Conservation (phyloP, 2,797 vertebrate species). For the Luscinia megarhynchos region DNA sequence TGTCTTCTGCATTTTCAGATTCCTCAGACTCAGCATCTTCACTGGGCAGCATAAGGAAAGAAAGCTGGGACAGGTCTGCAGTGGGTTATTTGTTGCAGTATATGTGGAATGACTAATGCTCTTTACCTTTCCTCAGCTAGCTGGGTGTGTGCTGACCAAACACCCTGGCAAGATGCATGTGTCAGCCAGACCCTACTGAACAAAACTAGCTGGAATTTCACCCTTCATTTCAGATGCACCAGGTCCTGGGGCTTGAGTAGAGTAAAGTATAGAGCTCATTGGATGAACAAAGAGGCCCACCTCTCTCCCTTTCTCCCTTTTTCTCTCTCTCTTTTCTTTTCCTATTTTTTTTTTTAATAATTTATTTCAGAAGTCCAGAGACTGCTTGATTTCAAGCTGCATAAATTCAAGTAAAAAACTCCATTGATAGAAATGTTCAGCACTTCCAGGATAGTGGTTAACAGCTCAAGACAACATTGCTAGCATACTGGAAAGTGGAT, state of each 20-base stretch:
- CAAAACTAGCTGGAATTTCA: background rate
- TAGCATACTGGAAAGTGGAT: background rate
- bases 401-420: background rate
- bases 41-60: background rate
- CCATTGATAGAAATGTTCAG: background rate
- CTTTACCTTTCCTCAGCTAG: background rate
- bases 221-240: background rate
- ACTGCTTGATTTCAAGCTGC: background rate
- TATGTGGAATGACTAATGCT: background rate
- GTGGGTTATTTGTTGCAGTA: background rate
- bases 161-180: background rate
- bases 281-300: accelerated
- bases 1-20: background rate
- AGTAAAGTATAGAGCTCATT: background rate
- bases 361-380: background rate
- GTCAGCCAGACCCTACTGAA: background rate
- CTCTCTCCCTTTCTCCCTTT: no score
- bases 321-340: no score
- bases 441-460: background rate
- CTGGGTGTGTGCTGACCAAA: background rate
- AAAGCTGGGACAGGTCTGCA: background rate
- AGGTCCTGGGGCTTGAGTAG: background rate
- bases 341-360: accelerated
- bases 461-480: background rate
- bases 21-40: background rate